phyloP scores from a whole-genome alignment of 1,140 invertebrate species.

The Calycopis cecrops region DNA sequence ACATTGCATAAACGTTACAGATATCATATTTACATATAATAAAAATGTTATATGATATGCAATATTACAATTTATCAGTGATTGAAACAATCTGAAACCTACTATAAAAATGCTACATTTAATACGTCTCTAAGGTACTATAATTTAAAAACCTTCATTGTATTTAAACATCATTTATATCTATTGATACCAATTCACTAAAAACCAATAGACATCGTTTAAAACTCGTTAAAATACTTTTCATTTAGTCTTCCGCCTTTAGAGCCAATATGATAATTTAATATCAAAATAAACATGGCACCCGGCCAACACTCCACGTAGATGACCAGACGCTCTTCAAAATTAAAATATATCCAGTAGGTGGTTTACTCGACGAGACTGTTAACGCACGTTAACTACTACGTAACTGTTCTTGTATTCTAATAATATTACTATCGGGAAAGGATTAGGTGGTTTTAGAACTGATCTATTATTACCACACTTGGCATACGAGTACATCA shows the following conservation, averaged over 20 bases:
- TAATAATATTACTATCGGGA: no score
- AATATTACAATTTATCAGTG: no score
- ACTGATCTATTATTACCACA: background rate
- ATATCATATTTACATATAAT: no score
- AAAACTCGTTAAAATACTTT: slow-evolving; percentile 3
- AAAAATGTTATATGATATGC: no score
- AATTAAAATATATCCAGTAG: slow-evolving; percentile 32
- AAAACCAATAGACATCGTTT: background rate
- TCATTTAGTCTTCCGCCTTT: slow-evolving; percentile 38
- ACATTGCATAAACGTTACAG: no score
- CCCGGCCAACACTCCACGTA: slow-evolving; percentile 42
- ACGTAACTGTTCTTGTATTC: no score
- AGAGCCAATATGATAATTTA: slow-evolving; percentile 57
- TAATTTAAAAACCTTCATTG: no score
- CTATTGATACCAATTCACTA: background rate
- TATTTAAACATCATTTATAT: background rate
- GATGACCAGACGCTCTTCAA: slow-evolving; percentile 55
- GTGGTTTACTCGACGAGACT: background rate
- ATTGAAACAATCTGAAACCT: no score
- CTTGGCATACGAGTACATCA: background rate
- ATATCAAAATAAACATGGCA: slow-evolving; percentile 64
- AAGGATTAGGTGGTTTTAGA: no score
- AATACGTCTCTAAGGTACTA: no score
- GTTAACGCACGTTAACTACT: no score
- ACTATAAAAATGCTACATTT: no score